These are phyloP conservation scores for Campylomormyrus numenius DNA, from an alignment of 2,113 vertebrate species.

Conservation along the genomic window DNA sequence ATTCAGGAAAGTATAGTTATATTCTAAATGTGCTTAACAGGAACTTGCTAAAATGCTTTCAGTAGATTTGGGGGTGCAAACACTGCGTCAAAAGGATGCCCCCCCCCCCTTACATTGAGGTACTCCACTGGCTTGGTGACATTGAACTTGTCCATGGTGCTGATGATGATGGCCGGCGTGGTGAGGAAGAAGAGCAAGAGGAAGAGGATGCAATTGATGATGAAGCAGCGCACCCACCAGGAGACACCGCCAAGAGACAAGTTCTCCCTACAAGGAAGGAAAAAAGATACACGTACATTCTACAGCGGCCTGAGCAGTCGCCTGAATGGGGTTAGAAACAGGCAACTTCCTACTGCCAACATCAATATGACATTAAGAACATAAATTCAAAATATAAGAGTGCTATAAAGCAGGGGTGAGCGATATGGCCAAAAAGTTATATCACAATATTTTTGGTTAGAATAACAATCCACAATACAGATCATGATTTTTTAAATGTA, in stretches of 20 bases:
- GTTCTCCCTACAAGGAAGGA: constrained; percentile 71
- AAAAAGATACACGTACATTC: not conserved
- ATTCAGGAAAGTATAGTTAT: not conserved
- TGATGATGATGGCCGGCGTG: constrained; percentile 96
- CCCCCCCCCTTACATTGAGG: constrained; percentile 74
- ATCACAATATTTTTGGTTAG: not conserved
- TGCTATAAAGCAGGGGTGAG: not conserved
- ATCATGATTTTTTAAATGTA: not conserved
- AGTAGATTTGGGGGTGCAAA: not conserved
- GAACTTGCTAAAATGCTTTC: not conserved
- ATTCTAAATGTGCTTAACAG: not conserved
- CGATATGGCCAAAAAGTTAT: not conserved
- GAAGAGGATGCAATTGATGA: constrained; percentile 95
- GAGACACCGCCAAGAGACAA: constrained; percentile 83
- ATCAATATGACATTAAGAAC: not conserved
- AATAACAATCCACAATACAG: not conserved
- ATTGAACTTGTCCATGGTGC: constrained; percentile 99
- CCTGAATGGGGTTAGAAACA: not conserved
- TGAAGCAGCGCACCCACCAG: constrained; percentile 94
- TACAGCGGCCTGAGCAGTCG: not conserved
- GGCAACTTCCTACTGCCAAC: not conserved
- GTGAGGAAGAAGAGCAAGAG: constrained; percentile 97
- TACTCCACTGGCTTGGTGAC: constrained; percentile 96
- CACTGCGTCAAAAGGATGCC: not conserved
- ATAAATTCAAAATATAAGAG: not conserved